These are phyloP conservation scores for Goniozus legneri DNA, from an alignment of 1,140 invertebrate species.

Conservation along the genomic window DNA sequence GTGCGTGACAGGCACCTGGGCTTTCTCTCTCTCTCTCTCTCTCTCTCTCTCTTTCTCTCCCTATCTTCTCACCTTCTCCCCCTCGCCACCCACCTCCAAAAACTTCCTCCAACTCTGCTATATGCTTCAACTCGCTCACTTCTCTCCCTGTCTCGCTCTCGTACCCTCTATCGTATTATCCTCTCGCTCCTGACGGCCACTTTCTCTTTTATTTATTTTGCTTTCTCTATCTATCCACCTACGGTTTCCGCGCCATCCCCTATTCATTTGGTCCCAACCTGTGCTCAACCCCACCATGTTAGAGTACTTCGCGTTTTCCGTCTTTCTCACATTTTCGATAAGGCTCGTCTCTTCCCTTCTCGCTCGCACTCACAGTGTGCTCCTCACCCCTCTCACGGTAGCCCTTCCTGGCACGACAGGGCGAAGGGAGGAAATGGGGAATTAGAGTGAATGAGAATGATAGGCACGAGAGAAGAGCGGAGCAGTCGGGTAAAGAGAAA, in stretches of 20 bases:
- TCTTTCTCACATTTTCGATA: conserved; percentile 1
- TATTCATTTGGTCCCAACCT: not conserved
- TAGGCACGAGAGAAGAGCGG: conserved; percentile 17
- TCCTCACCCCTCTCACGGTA: not conserved
- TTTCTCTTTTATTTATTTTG: not conserved
- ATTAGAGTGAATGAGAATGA: conserved; percentile 37
- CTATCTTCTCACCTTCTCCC: conserved; percentile 12
- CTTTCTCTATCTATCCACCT: not conserved
- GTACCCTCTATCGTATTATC: too few species aligned
- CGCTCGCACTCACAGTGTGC: not conserved
- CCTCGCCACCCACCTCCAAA: not conserved
- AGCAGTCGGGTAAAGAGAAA: not conserved
- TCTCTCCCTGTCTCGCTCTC: not conserved
- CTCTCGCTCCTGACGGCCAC: not conserved
- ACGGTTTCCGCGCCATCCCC: not conserved
- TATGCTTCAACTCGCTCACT: conserved; percentile 8
- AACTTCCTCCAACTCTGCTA: conserved; percentile 4
- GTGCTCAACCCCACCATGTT: not conserved
- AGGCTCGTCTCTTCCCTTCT: not conserved
- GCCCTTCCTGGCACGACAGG: conserved; percentile 13
- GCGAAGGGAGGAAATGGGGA: conserved; percentile 31
- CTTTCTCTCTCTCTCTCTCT: conserved; percentile 5
- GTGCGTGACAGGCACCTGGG: not conserved
- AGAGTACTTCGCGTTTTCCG: conserved; percentile 2
- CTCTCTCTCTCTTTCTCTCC: conserved; percentile 6